A percentile compares a stretch with the other conserved stretches of the same genome.
phyloP scores from a whole-genome alignment of 2,888 invertebrate genomes.

The Pachliopta kotzebuea region DNA sequence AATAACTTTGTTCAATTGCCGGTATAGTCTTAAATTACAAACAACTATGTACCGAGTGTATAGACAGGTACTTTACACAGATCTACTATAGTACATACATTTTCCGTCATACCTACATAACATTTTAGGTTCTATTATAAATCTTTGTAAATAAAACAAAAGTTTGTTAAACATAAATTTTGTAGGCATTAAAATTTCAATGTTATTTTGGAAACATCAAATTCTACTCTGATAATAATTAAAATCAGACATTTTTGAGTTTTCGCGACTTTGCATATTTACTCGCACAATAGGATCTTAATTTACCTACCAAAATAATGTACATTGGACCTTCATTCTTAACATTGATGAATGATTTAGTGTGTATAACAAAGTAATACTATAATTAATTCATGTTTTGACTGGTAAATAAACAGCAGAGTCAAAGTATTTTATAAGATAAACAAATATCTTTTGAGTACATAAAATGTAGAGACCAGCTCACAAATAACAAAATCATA shows the following conservation, averaged over 20 bases:
- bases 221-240: constrained; percentile 54
- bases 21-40: constrained; percentile 31
- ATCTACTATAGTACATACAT: constrained; percentile 76
- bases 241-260: constrained; percentile 48
- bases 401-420: constrained; percentile 54
- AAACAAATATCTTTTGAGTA: constrained; percentile 71
- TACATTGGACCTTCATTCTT: constrained; percentile 67
- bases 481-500: constrained; percentile 57
- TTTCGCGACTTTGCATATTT: constrained; percentile 43
- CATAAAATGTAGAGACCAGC: constrained; percentile 74
- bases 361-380: constrained; percentile 51
- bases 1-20: constrained; percentile 44
- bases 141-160: constrained; percentile 72
- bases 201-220: constrained; percentile 53
- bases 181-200: constrained; percentile 66
- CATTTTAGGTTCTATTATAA: constrained; percentile 52
- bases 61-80: constrained; percentile 58
- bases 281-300: constrained; percentile 59
- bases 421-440: constrained; percentile 43
- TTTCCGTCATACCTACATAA: constrained; percentile 70
- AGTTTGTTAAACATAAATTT: constrained; percentile 71
- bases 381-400: constrained; percentile 40
- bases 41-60: constrained; percentile 31
- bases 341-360: constrained; percentile 54
- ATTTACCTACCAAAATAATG: constrained; percentile 71